Evolutionary conservation across 2,888 invertebrate species (phyloP).

Genomic region (Cheilosia pagana): DNA sequence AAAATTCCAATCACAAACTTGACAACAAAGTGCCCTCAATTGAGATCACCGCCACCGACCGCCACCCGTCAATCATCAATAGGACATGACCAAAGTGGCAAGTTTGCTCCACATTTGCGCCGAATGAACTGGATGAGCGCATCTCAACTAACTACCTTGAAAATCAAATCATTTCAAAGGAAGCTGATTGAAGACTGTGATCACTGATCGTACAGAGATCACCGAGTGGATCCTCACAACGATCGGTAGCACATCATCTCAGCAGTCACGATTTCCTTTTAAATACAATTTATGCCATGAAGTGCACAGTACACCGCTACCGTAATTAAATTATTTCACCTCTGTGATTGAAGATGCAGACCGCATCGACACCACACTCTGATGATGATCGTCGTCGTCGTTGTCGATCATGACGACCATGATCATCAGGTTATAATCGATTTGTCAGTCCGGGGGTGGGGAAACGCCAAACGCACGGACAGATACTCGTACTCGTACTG

Average conservation of each 20-base stretch:
- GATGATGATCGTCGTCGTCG: constrained; percentile 6
- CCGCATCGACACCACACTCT: constrained; percentile 40
- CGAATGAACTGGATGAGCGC: neutral
- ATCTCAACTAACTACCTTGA: neutral
- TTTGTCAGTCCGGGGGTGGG: constrained; percentile 52
- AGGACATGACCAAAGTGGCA: constrained; percentile 40
- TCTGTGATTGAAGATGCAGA: constrained; percentile 59
- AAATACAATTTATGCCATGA: constrained; percentile 68
- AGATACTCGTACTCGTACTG: constrained; percentile 1
- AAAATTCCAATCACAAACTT: constrained; percentile 69
- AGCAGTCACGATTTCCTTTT: constrained; percentile 68
- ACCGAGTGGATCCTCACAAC: constrained; percentile 9
- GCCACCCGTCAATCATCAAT: constrained; percentile 1
- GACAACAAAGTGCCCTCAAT: constrained; percentile 62
- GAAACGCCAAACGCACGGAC: neutral
- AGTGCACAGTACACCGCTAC: constrained; percentile 66
- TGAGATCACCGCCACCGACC: constrained; percentile 4
- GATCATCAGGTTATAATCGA: constrained; percentile 73
- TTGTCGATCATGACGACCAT: constrained; percentile 1
- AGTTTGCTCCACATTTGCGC: constrained; percentile 32
- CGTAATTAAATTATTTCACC: constrained; percentile 72
- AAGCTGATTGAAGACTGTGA: constrained; percentile 25
- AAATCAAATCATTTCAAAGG: constrained; percentile 41
- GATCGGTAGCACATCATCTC: constrained; percentile 34
- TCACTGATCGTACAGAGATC: constrained; percentile 19